Base-by-base conservation (phyloP, 2,888 invertebrate genomes). In the Pammene aurita region DNA sequence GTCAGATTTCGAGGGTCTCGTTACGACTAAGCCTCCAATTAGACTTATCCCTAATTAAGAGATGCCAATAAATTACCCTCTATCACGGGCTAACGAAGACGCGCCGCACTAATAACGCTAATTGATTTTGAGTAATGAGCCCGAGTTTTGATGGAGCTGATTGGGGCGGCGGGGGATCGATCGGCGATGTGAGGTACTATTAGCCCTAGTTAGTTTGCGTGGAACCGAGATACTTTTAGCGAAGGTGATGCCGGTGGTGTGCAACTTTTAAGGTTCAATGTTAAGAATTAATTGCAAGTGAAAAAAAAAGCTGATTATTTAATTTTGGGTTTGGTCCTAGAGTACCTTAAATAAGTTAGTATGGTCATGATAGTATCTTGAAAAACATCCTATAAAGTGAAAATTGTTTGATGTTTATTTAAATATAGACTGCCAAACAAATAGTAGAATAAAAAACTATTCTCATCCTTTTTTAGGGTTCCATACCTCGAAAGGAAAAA, bases 41-140 rank as follows among this genome's bases (percentile, higher is more conserved):
- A 93, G 93, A 93, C 93, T 93, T 93, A 93, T 93, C 93, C 93
- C 93, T 93, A 93, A 93, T 93, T 93, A 93, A 93, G 93, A 93
- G 93, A 93, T 93, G 93, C 93, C 93, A 92, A 93, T 93, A 93
- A 93, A 93, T 93, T 93, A 93, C 93, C 92, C 93, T 92, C 93
- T 92, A 93, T 93, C 93, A 93, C 89, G 89, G 91, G 82, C 90
- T 92, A 92, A 92, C 92, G 92, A 93, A 92, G 93, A 92, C 92
- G 92, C 88, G 88, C 88, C 90, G 86, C 88, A 90, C 92, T 92
- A 92, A 92, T 92, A 92, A 92, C 91, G 89, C 86, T 92, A 92
- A 92, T 92, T 92, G 92, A 92, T 92, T 92, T 92, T 92, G 92
- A 92, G 92, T 92, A 92, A 92, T 92, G 91, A 90, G 92, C 90